Base-by-base conservation (phyloP, 2,888 invertebrate genomes). In the Hoplodrina blanda region DNA sequence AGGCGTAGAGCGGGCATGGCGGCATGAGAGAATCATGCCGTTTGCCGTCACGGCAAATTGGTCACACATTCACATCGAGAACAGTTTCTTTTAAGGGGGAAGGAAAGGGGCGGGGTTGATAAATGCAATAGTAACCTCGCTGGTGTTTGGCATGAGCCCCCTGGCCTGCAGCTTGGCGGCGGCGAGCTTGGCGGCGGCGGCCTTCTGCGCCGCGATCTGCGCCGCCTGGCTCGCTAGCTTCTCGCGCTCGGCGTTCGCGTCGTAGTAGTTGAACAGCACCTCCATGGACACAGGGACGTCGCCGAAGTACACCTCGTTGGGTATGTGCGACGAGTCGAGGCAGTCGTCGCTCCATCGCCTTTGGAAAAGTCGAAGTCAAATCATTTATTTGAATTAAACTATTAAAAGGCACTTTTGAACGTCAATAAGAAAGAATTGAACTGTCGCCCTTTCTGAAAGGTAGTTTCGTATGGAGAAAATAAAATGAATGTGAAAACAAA, bases 291-390 rank as follows among this genome's bases (percentile, higher is more conserved):
- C 96, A 0, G 96, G 96, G 70, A 96, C 95, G 88, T 96, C 96
- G 65, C 96, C 96, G 91, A 96, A 96, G 91, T 95, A 96, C 46
- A 96, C 95, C 83, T 96, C 96, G 92, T 96, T 96, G 44, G 96
- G 96, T 70, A 96, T 96, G 91, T 96, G 95, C 5, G 95, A 93
- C 8, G 96, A 96, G 83, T 96, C 96, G 20, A 96, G 90, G 84
- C 95, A 95, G 84, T 96, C 96, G 91, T 96, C 96, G 89, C 96
- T 96, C 95, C 95, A 96, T 66, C 96, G 96, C 95, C 96, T 96
- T 25, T 1, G 50, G 13, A 44, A n/a, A 30, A 2, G 0, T 37
- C 37, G 8, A 37, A 37, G 37, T 37, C 8, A 37, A 37, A 37
- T 37, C 8, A 37, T 8, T 37, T 37, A 33, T 37, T 37, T 8